Percentiles rank a stretch among this genome's conserved stretches.
Evolutionary conservation across 2,797 vertebrate species (phyloP).

Genomic region (Epinephelus coioides): DNA sequence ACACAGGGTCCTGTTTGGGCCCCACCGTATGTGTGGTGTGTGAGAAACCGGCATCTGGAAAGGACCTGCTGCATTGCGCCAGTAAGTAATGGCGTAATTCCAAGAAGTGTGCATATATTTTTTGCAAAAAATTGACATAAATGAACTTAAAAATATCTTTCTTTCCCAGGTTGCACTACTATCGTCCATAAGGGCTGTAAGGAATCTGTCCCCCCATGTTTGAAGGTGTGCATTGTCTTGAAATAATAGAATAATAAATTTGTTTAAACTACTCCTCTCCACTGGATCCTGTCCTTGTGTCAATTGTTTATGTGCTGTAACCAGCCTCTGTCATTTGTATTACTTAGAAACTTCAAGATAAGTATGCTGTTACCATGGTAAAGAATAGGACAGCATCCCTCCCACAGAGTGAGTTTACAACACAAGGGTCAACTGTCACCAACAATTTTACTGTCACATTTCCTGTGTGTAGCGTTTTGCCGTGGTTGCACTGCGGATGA

Average conservation of each 20-base stretch:
- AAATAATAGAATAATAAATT: background rate
- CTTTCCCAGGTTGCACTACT: conserved; percentile 89
- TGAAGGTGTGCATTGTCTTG: conserved; percentile 86
- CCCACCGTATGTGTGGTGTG: conserved; percentile 90
- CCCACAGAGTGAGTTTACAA: conserved; percentile 86
- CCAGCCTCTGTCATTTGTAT: conserved; percentile 48
- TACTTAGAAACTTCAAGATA: conserved; percentile 92
- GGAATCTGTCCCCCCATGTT: conserved; percentile 88
- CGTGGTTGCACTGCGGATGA: background rate
- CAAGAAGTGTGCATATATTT: background rate
- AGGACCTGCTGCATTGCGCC: conserved; percentile 93
- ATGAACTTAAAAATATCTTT: background rate
- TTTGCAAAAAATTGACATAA: background rate
- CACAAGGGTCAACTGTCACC: background rate
- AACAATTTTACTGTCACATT: background rate
- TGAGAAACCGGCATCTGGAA: conserved; percentile 90
- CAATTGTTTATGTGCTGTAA: conserved; percentile 39
- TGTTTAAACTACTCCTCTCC: background rate
- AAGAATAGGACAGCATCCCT: conserved; percentile 85
- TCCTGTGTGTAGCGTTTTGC: background rate
- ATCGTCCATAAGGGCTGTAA: conserved; percentile 93
- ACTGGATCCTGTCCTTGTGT: background rate
- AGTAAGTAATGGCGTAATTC: conserved; percentile 82
- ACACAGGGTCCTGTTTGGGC: conserved; percentile 88
- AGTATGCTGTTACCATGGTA: conserved; percentile 78